Percentiles rank a stretch among this genome's conserved stretches.
These are phyloP conservation scores for Mungos mungo DNA, from an alignment of 2,113 vertebrate species.

Conservation along the genomic window DNA sequence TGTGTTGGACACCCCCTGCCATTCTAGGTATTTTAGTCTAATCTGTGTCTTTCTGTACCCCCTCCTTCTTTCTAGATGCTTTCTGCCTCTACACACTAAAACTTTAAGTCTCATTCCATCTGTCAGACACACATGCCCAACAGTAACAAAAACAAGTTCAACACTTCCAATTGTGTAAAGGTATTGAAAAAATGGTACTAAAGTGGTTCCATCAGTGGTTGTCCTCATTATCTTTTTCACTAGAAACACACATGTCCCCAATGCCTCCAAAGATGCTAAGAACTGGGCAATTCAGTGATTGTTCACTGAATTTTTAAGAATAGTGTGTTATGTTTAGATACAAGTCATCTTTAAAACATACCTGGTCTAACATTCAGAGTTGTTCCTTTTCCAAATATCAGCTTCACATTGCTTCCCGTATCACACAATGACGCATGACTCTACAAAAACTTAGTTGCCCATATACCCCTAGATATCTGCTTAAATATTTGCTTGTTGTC, in stretches of 20 bases:
- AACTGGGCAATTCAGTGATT: not conserved
- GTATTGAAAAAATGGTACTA: not conserved
- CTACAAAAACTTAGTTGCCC: slow-evolving; percentile 61
- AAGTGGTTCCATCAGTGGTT: not conserved
- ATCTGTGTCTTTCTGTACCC: not conserved
- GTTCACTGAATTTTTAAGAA: not conserved
- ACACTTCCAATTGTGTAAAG: not conserved
- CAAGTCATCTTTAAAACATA: slow-evolving; percentile 60
- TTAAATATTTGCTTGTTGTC: not conserved
- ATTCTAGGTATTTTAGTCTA: not conserved
- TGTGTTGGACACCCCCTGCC: not conserved
- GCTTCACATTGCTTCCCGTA: accelerated
- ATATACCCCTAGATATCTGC: not conserved
- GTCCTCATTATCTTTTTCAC: not conserved
- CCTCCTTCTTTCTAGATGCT: not conserved
- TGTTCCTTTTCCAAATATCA: slow-evolving; percentile 71
- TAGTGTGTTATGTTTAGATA: slow-evolving; percentile 16
- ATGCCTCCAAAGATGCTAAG: not conserved
- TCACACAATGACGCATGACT: slow-evolving; percentile 47
- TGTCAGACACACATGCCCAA: not conserved
- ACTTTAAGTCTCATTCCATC: not conserved
- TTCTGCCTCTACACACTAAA: not conserved
- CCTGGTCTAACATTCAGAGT: slow-evolving; percentile 66
- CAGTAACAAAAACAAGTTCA: not conserved
- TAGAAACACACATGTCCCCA: not conserved